Base-by-base conservation (phyloP, 1,140 invertebrate species). In the Zaprionus tsacasi region DNA sequence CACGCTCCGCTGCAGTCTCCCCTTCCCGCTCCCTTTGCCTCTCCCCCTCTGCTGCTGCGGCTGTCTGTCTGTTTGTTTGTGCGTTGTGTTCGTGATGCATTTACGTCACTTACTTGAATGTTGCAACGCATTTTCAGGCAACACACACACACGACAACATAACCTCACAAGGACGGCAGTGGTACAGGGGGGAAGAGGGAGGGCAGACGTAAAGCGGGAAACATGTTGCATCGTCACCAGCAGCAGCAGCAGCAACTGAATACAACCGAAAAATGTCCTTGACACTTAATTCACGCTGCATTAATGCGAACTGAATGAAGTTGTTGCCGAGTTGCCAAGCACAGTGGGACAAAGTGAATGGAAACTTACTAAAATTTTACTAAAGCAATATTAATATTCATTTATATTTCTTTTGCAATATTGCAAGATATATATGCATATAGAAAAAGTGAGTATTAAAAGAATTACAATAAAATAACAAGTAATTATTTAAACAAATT, bases 251-350 rank as follows among this genome's bases (percentile, higher is more conserved):
- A 45, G 40, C 68, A 75, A 66, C 77, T 64, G 73, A 58, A 74
- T 76, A 50, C 82, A 88, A 81, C 81, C 86, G 85, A 89, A 89
- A 89, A 89, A 81, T 89, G 85, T 89, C 85, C 85, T 89, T 89
- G 85, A 90, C 85, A 89, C 85, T 89, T 89, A 89, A 89, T 90
- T 89, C 85, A 89, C 85, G 86, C 86, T 85, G 81, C 86, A 90
- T 90, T 89, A 89, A 89, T 89, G 81, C 71, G 86, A 86, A 85
- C 81, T 85, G 87, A 90, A 89, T 89, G 81, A 79, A 89, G 86
- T 85, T 89, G 76, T 89, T 58, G 54, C 52, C 52, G 17, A n/a
- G n/a, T 27, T 50, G 17, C 45, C 40, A 7, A 15, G 64, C 67
- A 89, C 85, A 81, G 76, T 89, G 81, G 67, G 0, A 5, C 45